Conservation (phyloP, 2,888 invertebrate genomes). For the Himalopsyche anomala region DNA sequence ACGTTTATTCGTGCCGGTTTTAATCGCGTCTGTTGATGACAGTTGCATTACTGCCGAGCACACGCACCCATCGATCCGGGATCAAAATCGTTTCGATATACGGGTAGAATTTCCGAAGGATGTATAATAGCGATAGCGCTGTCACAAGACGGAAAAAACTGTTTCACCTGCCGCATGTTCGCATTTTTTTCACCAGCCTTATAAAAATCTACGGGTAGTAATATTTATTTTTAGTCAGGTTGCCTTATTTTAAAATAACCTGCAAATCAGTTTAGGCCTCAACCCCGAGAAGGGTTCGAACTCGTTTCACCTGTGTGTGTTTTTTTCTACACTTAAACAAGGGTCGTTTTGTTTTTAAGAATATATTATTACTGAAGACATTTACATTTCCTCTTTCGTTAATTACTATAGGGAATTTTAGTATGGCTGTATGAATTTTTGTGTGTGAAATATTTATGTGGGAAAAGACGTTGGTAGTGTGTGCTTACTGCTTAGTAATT, state of each 20-base stretch:
- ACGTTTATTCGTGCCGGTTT: too few relatives aligned
- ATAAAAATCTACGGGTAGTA: slow-evolving; percentile 41
- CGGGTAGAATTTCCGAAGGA: slow-evolving; percentile 55
- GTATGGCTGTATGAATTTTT: slow-evolving; percentile 11
- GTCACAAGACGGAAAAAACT: slow-evolving; percentile 44
- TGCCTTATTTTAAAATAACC: slow-evolving; percentile 32
- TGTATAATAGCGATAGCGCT: slow-evolving; percentile 50
- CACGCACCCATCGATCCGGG: slow-evolving; percentile 41
- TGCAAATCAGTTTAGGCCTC: slow-evolving; percentile 53
- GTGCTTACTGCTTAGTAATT: neutral
- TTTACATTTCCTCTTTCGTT: slow-evolving; percentile 54
- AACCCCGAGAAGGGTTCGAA: slow-evolving; percentile 49
- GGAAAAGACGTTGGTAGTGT: slow-evolving; percentile 53
- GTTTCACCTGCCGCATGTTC: slow-evolving; percentile 54
- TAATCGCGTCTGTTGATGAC: neutral
- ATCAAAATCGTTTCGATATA: slow-evolving; percentile 56
- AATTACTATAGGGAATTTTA: slow-evolving; percentile 45
- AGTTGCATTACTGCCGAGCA: slow-evolving; percentile 1
- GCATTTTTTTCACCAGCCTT: slow-evolving; percentile 49
- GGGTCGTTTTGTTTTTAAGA: slow-evolving; percentile 55
- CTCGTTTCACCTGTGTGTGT: slow-evolving; percentile 59
- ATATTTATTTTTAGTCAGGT: slow-evolving; percentile 54
- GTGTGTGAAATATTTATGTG: slow-evolving; percentile 47
- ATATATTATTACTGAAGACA: slow-evolving; percentile 23
- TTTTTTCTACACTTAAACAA: slow-evolving; percentile 32